phyloP scores from a whole-genome alignment of 30 jellyfish, hydroid and myxozoan species.

The Calvadosia cruxmelitensis region DNA sequence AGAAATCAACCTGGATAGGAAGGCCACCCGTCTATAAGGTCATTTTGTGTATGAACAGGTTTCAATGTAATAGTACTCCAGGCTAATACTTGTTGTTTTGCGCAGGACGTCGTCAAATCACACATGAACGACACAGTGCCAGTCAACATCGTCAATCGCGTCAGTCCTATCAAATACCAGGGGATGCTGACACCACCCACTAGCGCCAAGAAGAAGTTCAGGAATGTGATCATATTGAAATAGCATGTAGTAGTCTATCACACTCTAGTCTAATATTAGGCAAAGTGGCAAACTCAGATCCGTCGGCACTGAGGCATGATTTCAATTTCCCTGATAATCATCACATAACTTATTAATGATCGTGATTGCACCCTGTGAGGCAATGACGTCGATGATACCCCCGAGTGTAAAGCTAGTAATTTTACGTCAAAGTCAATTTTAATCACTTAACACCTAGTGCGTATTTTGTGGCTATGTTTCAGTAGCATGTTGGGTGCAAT shows the following conservation, averaged over 20 bases:
- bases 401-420: no score
- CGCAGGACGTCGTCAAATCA: conserved; percentile 65
- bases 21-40: no score
- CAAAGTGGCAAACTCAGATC: not conserved
- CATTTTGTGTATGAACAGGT: not conserved
- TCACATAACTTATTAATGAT: not conserved
- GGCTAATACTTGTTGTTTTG: not conserved
- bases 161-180: conserved; percentile 52
- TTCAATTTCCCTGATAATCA: not conserved
- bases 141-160: conserved; percentile 33
- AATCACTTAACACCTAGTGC: no score
- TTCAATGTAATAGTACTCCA: not conserved
- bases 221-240: not conserved
- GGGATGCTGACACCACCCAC: conserved; percentile 92
- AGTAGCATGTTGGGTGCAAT: no score
- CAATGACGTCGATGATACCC: no score
- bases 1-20: no score
- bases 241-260: not conserved
- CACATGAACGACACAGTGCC: conserved; percentile 46
- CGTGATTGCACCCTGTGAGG: no score
- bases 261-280: not conserved
- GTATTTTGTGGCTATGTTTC: no score
- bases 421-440: no score
- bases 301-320: no score
- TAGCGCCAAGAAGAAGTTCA: conserved; percentile 73